A percentile compares a stretch with the other conserved stretches of the same genome.
Conservation (phyloP, 2,888 invertebrate genomes). For the Agrotis ipsilon region DNA sequence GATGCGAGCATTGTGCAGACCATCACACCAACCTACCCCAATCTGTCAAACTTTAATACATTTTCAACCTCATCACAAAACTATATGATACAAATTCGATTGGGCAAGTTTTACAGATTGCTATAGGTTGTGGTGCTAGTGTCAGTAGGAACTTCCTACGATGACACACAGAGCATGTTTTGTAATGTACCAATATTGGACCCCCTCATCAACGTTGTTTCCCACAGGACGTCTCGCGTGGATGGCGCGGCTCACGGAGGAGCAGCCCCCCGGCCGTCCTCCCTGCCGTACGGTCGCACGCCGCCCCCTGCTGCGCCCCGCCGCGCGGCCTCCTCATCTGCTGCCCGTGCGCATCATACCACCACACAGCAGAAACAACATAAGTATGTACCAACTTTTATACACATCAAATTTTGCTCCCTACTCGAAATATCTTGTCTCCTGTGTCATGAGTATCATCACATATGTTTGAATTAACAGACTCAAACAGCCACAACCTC, state of each 20-base stretch:
- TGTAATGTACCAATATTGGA: neutral
- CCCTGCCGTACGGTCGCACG: slow-evolving; percentile 93
- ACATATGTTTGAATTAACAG: too few relatives aligned
- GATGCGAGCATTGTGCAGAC: too few relatives aligned
- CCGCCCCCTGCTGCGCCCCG: slow-evolving; percentile 88
- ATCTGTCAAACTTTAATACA: too few relatives aligned
- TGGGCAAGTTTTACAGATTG: too few relatives aligned
- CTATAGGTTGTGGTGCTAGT: too few relatives aligned
- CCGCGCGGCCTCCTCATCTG: slow-evolving; percentile 93
- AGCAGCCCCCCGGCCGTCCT: slow-evolving; percentile 92
- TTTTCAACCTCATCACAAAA: too few relatives aligned
- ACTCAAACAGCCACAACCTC: too few relatives aligned
- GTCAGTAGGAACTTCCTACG: too few relatives aligned
- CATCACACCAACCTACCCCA: too few relatives aligned
- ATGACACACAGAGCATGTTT: neutral
- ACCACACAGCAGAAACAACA: slow-evolving; percentile 82
- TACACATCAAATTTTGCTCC: neutral
- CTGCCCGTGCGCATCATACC: slow-evolving; percentile 86
- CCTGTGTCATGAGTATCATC: too few relatives aligned
- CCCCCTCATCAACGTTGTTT: neutral
- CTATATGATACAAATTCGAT: too few relatives aligned
- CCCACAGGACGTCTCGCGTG: slow-evolving; percentile 91
- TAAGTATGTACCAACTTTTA: slow-evolving; percentile 72
- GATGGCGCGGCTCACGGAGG: slow-evolving; percentile 87
- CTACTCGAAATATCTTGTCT: too few relatives aligned